Conservation (phyloP, 2,888 invertebrate species). For the Onthophagus sagittarius region DNA sequence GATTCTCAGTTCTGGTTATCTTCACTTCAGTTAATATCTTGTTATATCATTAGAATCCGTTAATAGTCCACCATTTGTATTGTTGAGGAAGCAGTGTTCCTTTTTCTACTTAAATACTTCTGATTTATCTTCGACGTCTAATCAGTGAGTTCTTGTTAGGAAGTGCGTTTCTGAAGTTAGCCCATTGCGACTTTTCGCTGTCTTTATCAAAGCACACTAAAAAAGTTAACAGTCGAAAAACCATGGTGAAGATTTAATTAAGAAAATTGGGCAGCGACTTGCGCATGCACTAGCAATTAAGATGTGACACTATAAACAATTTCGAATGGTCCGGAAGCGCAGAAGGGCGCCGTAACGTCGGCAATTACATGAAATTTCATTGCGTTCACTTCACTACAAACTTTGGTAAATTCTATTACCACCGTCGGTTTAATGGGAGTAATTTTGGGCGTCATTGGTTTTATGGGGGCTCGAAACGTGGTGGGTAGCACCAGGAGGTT, state of each 20-base stretch:
- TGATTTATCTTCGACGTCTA: too few species aligned
- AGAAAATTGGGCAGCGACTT: not conserved
- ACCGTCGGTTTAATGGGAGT: slow-evolving; percentile 30
- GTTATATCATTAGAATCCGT: too few species aligned
- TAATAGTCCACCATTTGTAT: too few species aligned
- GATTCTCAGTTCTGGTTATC: too few species aligned
- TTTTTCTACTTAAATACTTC: too few species aligned
- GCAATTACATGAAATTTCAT: slow-evolving; percentile 32
- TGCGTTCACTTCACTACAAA: slow-evolving; percentile 25
- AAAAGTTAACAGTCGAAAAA: not conserved
- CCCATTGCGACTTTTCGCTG: too few species aligned
- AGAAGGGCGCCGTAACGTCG: slow-evolving; percentile 19
- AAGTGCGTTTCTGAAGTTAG: too few species aligned
- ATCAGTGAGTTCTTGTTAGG: too few species aligned
- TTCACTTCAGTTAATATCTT: too few species aligned
- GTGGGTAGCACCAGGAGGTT: not conserved
- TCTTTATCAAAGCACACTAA: not conserved
- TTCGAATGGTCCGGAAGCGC: slow-evolving; percentile 14
- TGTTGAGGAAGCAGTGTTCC: too few species aligned
- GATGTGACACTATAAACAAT: slow-evolving; percentile 24
- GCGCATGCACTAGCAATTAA: slow-evolving; percentile 19
- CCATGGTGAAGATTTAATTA: not conserved
- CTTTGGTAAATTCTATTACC: slow-evolving; percentile 31
- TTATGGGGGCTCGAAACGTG: slow-evolving; percentile 29
- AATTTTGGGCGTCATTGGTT: slow-evolving; percentile 34